Conservation (phyloP, 2,888 invertebrate genomes). For the Eilema depressum region DNA sequence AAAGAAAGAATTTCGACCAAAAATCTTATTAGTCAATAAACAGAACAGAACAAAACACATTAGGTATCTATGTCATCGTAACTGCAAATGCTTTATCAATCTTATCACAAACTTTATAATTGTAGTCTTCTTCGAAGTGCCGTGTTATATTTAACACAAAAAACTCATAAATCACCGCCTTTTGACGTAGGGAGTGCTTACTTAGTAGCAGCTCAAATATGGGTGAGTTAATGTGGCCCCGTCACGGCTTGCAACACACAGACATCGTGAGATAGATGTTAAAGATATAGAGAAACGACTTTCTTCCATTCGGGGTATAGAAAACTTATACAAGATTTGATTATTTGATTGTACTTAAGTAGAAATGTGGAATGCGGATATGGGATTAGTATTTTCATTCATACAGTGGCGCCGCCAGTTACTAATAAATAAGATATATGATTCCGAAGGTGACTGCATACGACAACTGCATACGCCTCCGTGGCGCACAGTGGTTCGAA, state of each 20-base stretch:
- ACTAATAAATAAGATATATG: too few species aligned
- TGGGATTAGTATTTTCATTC: too few species aligned
- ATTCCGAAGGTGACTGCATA: too few species aligned
- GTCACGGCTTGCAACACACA: constrained; percentile 2
- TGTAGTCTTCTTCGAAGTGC: not conserved
- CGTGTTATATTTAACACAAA: constrained; percentile 13
- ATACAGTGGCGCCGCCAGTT: too few species aligned
- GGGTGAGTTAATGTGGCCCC: not conserved
- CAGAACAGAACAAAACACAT: too few species aligned
- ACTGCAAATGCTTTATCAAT: not conserved
- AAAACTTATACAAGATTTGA: not conserved
- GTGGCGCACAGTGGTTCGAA: too few species aligned
- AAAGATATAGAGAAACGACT: not conserved
- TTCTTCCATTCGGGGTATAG: not conserved
- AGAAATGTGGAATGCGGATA: too few species aligned
- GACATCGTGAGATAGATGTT: not conserved
- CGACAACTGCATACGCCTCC: too few species aligned
- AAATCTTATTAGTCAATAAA: too few species aligned
- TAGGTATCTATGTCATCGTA: too few species aligned
- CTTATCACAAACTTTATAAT: constrained; percentile 7
- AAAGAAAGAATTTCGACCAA: too few species aligned
- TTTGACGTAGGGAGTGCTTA: constrained; percentile 13
- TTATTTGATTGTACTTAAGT: too few species aligned
- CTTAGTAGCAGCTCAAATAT: not conserved
- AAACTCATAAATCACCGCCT: constrained; percentile 9